These are phyloP conservation scores for Thymallus thymallus DNA, from an alignment of 2,113 vertebrate genomes.

Conservation along the genomic window DNA sequence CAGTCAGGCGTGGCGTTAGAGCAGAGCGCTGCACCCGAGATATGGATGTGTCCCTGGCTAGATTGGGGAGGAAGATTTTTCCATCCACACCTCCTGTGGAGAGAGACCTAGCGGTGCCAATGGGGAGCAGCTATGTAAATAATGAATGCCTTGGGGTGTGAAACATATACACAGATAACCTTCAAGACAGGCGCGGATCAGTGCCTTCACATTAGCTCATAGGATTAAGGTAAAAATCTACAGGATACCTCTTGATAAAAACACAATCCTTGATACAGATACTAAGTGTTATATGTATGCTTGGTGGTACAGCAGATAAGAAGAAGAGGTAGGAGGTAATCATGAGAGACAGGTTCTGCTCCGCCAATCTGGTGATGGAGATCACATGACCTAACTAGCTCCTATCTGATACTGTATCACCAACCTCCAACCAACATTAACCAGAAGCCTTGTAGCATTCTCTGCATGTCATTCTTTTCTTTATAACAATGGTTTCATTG, in stretches of 20 bases:
- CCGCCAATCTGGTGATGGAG: slow-evolving; percentile 52
- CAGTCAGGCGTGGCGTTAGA: slow-evolving; percentile 60
- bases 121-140: slow-evolving; percentile 72
- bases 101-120: slow-evolving; percentile 44
- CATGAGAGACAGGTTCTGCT: slow-evolving; percentile 50
- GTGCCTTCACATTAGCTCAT: slow-evolving; percentile 73
- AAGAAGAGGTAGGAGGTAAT: slow-evolving; percentile 46
- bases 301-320: slow-evolving; percentile 54
- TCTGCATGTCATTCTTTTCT: background rate
- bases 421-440: background rate
- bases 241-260: slow-evolving; percentile 68
- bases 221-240: slow-evolving; percentile 74
- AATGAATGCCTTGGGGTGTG: slow-evolving; percentile 70
- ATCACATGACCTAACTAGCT: background rate
- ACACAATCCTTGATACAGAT: slow-evolving; percentile 52
- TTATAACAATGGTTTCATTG: too few relatives aligned
- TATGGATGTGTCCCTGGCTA: slow-evolving; percentile 66
- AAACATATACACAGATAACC: slow-evolving; percentile 76
- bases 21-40: slow-evolving; percentile 48
- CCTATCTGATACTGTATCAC: background rate
- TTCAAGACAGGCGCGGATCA: slow-evolving; percentile 74
- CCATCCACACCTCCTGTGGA: slow-evolving; percentile 67
- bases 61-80: slow-evolving; percentile 68
- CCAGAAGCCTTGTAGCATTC: background rate
- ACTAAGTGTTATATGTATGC: slow-evolving; percentile 54